Conservation (phyloP, 2,113 vertebrate species). For the Marmota monax region DNA sequence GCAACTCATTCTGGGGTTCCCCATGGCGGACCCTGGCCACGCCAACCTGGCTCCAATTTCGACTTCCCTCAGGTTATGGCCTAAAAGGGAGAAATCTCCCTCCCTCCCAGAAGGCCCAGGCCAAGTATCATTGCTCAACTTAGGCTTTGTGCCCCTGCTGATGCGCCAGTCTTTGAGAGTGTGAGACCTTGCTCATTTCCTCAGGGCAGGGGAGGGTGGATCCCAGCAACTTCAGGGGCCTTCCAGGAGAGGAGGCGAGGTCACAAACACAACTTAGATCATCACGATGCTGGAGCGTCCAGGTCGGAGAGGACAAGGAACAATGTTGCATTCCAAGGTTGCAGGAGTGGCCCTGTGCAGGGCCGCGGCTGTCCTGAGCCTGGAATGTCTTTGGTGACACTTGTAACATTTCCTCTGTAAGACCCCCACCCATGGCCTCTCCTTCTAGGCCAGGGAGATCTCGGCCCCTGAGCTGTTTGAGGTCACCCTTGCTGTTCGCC, state of each 20-base stretch:
- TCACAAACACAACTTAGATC: background rate
- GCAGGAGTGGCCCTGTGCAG: rapidly evolving
- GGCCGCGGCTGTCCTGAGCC: background rate
- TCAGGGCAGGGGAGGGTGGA: rapidly evolving
- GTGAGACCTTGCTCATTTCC: too few relatives aligned
- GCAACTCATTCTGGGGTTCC: background rate
- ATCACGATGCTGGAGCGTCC: rapidly evolving
- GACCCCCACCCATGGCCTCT: rapidly evolving
- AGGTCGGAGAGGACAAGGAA: background rate
- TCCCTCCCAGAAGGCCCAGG: background rate
- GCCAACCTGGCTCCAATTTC: background rate
- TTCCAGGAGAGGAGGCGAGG: background rate
- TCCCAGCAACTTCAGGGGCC: background rate
- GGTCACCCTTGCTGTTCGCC: rapidly evolving
- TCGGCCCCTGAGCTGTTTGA: too few relatives aligned
- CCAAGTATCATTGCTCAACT: rapidly evolving
- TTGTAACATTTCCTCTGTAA: rapidly evolving
- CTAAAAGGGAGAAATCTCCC: background rate
- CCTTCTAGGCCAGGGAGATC: rapidly evolving
- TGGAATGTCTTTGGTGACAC: background rate
- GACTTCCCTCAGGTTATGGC: background rate
- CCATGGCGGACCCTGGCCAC: rapidly evolving
- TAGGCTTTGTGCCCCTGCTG: rapidly evolving
- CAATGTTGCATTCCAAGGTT: rapidly evolving
- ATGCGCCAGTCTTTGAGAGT: background rate